A percentile compares a stretch with the other conserved stretches of the same genome.
phyloP scores from a whole-genome alignment of 2,113 vertebrate genomes.

The crab-eating macaque (Macaca fascicularis) region DNA sequence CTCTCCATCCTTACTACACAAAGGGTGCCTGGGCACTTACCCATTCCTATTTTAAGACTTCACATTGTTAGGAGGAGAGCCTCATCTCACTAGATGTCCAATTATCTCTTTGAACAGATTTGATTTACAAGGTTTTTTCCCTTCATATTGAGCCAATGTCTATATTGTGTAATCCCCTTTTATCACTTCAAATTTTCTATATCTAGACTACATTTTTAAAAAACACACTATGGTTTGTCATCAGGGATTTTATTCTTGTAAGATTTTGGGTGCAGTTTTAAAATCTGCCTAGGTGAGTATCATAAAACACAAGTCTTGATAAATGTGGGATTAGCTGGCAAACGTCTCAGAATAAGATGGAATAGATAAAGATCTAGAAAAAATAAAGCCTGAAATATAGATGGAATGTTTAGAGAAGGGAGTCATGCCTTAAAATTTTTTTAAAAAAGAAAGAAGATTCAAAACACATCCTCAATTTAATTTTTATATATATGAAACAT shows the following conservation, averaged over 20 bases:
- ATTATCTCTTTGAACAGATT: background rate
- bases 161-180: background rate
- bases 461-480: background rate
- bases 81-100: background rate
- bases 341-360: background rate
- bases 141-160: background rate
- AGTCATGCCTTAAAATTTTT: background rate
- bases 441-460: background rate
- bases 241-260: background rate
- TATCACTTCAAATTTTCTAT: background rate
- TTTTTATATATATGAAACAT: background rate
- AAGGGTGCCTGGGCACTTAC: rapidly evolving
- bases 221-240: background rate
- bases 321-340: background rate
- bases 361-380: background rate
- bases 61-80: background rate
- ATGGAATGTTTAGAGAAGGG: background rate
- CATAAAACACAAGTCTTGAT: background rate
- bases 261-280: background rate
- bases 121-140: background rate
- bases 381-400: background rate
- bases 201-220: background rate
- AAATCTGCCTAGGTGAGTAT: background rate
- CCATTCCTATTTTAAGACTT: background rate
- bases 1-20: background rate